These are phyloP conservation scores for Oryzias sinensis DNA, from an alignment of 2,797 vertebrate species.

Conservation along the genomic window DNA sequence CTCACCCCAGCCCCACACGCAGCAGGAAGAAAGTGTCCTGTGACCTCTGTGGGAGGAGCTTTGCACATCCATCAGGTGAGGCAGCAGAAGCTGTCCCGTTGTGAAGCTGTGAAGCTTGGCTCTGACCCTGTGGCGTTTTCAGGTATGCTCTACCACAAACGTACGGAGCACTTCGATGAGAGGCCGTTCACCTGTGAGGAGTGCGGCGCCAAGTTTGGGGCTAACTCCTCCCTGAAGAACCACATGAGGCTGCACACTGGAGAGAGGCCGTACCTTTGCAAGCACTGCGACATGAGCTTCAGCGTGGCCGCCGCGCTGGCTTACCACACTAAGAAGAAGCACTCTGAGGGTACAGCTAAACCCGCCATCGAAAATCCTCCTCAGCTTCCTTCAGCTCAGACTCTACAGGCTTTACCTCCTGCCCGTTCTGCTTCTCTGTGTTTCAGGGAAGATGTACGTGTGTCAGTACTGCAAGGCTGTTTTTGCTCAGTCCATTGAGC, in stretches of 20 bases:
- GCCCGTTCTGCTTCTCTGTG: not conserved
- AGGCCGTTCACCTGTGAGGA: slow-evolving; percentile 87
- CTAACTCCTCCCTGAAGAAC: slow-evolving; percentile 90
- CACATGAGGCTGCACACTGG: slow-evolving; percentile 87
- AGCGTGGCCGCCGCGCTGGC: slow-evolving; percentile 87
- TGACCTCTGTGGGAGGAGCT: slow-evolving; percentile 84
- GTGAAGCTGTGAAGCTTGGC: too few relatives aligned
- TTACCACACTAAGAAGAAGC: slow-evolving; percentile 93
- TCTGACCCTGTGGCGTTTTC: not conserved
- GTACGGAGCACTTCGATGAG: slow-evolving; percentile 88
- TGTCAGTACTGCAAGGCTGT: slow-evolving; percentile 89
- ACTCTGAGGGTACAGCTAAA: slow-evolving; percentile 80
- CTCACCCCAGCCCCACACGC: slow-evolving; percentile 41
- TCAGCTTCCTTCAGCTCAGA: not conserved
- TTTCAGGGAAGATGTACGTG: slow-evolving; percentile 87
- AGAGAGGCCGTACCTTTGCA: slow-evolving; percentile 86
- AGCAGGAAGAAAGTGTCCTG: slow-evolving; percentile 84
- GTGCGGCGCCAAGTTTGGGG: slow-evolving; percentile 84
- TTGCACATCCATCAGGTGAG: slow-evolving; percentile 86
- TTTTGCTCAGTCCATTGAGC: slow-evolving; percentile 89
- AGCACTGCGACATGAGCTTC: slow-evolving; percentile 88
- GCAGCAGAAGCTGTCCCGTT: too few relatives aligned
- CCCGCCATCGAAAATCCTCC: not conserved
- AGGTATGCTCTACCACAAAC: slow-evolving; percentile 91
- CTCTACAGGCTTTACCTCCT: too few relatives aligned